These are phyloP conservation scores for Hippolais icterina DNA, from an alignment of 2,113 vertebrate genomes.

Conservation along the genomic window DNA sequence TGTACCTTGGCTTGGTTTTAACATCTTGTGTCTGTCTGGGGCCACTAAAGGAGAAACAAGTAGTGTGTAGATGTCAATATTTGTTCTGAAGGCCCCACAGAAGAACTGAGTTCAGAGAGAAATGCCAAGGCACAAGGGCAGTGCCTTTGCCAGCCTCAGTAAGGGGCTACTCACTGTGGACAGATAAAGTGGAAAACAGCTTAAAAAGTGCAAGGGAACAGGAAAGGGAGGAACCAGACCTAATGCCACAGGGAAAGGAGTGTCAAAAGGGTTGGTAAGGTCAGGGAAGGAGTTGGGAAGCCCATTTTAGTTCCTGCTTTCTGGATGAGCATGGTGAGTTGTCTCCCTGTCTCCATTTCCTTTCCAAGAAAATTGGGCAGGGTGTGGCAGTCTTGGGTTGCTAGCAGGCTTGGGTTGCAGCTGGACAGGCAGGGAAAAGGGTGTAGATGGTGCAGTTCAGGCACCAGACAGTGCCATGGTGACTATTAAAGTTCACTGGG, in stretches of 20 bases:
- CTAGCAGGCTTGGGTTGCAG: not conserved
- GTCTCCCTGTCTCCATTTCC: not conserved
- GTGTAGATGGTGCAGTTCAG: not conserved
- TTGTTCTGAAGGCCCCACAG: not conserved
- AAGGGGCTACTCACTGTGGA: not conserved
- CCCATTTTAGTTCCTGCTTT: not conserved
- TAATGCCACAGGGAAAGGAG: not conserved
- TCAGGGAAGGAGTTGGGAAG: not conserved
- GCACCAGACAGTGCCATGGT: not conserved
- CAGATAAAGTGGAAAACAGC: not conserved
- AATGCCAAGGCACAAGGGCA: not conserved
- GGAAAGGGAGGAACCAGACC: not conserved
- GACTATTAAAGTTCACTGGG: not conserved
- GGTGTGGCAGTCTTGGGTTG: not conserved
- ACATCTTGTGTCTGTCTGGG: not conserved
- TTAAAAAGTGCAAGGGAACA: not conserved
- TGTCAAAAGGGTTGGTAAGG: not conserved
- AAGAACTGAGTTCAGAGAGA: not conserved
- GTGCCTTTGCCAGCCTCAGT: not conserved
- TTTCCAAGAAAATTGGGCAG: not conserved
- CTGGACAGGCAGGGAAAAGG: not conserved
- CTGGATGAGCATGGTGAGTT: accelerated
- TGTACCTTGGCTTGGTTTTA: not conserved
- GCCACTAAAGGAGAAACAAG: not conserved
- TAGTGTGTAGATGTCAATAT: not conserved